Conservation (phyloP, 92 coral and sea anemone species). For the Heteractis magnifica region DNA sequence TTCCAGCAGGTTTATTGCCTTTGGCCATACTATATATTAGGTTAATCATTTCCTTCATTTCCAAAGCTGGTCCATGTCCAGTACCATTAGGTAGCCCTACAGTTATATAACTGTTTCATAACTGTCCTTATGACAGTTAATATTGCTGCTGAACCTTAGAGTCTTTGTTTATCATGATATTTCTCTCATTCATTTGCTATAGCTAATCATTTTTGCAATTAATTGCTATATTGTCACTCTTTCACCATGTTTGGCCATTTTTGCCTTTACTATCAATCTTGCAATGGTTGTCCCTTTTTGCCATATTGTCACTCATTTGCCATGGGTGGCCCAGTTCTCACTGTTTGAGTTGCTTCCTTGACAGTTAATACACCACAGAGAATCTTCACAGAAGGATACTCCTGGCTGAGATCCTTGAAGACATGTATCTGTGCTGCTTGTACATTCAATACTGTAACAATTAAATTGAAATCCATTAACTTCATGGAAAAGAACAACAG, state of each 20-base stretch:
- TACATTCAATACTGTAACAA: not conserved
- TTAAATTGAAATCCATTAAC: not conserved
- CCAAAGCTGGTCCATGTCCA: too few species aligned
- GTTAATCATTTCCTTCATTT: not conserved
- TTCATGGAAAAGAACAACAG: not conserved
- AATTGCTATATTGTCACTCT: not conserved
- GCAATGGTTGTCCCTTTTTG: not conserved
- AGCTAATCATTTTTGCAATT: not conserved
- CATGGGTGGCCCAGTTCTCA: conserved; percentile 8
- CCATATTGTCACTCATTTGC: not conserved
- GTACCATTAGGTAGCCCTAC: too few species aligned
- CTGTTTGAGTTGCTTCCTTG: conserved; percentile 1
- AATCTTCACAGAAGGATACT: conserved; percentile 30
- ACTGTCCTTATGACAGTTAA: not conserved
- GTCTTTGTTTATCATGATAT: not conserved
- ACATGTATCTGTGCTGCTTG: conserved; percentile 47
- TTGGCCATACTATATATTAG: not conserved
- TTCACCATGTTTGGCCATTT: not conserved
- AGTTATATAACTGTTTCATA: not conserved
- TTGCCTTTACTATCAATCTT: too few species aligned
- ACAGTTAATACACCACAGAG: conserved; percentile 43
- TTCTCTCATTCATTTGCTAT: not conserved
- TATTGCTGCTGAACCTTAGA: not conserved
- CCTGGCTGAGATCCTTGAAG: conserved; percentile 26
- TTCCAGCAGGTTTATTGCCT: too few species aligned